Conservation (phyloP, 1,140 invertebrate species). For the Papilio helenus region DNA sequence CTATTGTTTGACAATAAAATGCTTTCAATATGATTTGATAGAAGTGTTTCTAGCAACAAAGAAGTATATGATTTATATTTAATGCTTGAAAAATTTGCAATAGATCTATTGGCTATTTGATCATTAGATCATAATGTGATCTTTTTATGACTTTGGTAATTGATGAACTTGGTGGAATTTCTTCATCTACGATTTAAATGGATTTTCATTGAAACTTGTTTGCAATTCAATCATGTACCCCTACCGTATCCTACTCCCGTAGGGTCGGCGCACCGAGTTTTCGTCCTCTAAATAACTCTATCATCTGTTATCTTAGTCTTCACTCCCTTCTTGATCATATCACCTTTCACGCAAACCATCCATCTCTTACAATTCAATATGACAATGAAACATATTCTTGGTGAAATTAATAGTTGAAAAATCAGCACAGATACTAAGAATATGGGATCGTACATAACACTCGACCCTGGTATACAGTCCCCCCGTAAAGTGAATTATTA, state of each 20-base stretch:
- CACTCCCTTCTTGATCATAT: too few species aligned
- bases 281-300: too few species aligned
- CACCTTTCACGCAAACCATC: too few species aligned
- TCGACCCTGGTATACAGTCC: not conserved
- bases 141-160: too few species aligned
- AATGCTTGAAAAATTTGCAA: too few species aligned
- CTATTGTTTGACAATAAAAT: conserved; percentile 17
- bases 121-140: too few species aligned
- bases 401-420: not conserved
- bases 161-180: too few species aligned
- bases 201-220: not conserved
- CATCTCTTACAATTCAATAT: not conserved
- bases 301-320: too few species aligned
- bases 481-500: conserved; percentile 51
- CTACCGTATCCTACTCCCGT: too few species aligned
- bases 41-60: not conserved
- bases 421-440: not conserved
- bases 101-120: too few species aligned
- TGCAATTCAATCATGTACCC: too few species aligned
- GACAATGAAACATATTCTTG: not conserved
- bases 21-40: conserved; percentile 9
- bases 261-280: too few species aligned
- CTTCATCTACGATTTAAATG: not conserved
- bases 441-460: not conserved
- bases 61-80: not conserved